Base-by-base conservation (phyloP, 1,140 invertebrate species). In the Bombus polaris region DNA sequence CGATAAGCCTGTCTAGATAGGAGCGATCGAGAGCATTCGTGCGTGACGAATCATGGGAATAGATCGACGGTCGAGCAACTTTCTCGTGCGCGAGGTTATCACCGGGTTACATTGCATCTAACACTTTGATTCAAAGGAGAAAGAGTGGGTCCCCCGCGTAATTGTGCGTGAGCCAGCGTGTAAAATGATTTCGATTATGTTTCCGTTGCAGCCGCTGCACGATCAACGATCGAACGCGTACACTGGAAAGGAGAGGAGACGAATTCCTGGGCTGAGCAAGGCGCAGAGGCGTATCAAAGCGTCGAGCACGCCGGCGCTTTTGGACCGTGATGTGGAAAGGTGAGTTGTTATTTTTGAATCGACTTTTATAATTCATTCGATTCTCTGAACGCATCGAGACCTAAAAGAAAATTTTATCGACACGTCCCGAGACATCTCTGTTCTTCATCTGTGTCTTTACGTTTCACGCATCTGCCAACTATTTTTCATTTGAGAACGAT, bases 261-360 rank as follows among this genome's bases (percentile, higher is more conserved):
- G 95, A 39, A 94, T 94, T 70, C 93, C 93, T 15, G 94, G 93
- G 9, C 86, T 95, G 77, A 94, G 94, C 88, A 95, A 95, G 77
- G 93, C 92, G 77, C 94, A 94, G 82, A 93, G 96, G 89, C 94
- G 95, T 70, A 92, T 95, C 76, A 96, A 96, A 91, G 95, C 96
- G 65, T 96, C 95, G 77, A 96, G 95, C 81, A 96, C 96, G 25
- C 96, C 96, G 65, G 95, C 95, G 32, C 93, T 96, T 71, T 92
- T 96, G 66, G 95, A 96, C 85, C 93, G 92, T n/a, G 93, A 94
- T 71, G 91, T 94, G 13, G 94, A 95, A 65, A 92, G 93, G 93
- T 96, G 91, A 87, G 75, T 73, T 42, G 93, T 77, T 68, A 83
- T 70, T 78, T 77, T 83, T 78, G 13, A 77, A 68, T 70, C 25